Conservation (phyloP, 2,888 invertebrate genomes). For the Therioaphis trifolii region DNA sequence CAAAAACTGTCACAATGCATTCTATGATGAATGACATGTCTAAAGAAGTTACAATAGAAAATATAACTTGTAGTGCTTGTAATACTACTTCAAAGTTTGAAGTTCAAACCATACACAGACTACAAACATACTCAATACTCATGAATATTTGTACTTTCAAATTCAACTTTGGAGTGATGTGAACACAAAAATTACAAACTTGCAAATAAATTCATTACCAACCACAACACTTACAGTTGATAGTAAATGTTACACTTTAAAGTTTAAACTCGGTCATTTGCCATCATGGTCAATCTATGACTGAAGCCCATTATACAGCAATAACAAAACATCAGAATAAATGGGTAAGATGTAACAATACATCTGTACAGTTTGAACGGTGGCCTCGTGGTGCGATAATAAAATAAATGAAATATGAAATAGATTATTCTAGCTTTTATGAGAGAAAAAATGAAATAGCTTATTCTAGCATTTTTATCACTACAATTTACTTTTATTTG, state of each 20-base stretch:
- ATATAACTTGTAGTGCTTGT: constrained; percentile 11
- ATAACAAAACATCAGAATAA: too few species aligned
- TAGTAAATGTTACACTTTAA: constrained; percentile 23
- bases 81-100: constrained; percentile 9
- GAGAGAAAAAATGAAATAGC: too few species aligned
- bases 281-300: neutral
- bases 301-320: too few species aligned
- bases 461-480: too few species aligned
- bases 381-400: constrained; percentile 6
- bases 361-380: constrained; percentile 13
- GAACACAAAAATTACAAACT: constrained; percentile 20
- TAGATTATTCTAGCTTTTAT: too few species aligned
- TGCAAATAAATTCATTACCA: constrained; percentile 18
- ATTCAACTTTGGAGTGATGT: constrained; percentile 24
- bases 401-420: too few species aligned
- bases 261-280: constrained; percentile 16
- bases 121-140: constrained; percentile 27
- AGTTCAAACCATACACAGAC: constrained; percentile 31
- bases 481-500: too few species aligned
- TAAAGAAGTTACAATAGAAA: constrained; percentile 34
- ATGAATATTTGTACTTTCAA: constrained; percentile 30
- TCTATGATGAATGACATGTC: constrained; percentile 17
- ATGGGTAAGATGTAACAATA: constrained; percentile 1
- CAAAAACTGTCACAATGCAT: constrained; percentile 29
- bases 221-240: constrained; percentile 18